These are phyloP conservation scores for Drosophila nigromelanica DNA, from an alignment of 1,140 invertebrate species.

Conservation along the genomic window DNA sequence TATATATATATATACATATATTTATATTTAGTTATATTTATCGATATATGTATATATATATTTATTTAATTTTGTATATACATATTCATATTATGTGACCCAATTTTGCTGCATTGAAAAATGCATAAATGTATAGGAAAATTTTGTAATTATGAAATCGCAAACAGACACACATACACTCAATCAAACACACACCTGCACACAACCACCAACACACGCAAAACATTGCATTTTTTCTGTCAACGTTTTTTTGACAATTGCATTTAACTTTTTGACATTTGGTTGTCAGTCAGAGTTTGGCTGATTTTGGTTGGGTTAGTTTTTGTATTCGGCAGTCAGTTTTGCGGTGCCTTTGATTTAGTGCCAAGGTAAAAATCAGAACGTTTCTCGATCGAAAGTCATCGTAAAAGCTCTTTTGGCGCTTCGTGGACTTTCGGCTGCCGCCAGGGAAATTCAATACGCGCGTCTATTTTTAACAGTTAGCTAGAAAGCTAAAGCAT, in stretches of 20 bases:
- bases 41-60: neutral
- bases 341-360: constrained; percentile 56
- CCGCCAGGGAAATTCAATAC: constrained; percentile 48
- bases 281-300: constrained; percentile 16
- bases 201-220: neutral
- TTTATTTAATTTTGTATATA: neutral
- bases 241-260: constrained; percentile 39
- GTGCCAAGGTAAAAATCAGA: constrained; percentile 69
- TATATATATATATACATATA: neutral
- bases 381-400: constrained; percentile 36
- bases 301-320: neutral
- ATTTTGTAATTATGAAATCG: constrained; percentile 23
- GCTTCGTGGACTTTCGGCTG: constrained; percentile 17
- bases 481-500: constrained; percentile 40
- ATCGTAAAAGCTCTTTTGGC: constrained; percentile 29
- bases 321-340: constrained; percentile 2
- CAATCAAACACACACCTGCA: neutral
- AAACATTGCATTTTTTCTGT: constrained; percentile 12
- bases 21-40: neutral
- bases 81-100: constrained; percentile 5
- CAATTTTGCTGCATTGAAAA: constrained; percentile 4
- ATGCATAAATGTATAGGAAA: neutral
- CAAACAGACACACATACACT: neutral
- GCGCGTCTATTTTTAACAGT: constrained; percentile 47
- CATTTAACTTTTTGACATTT: constrained; percentile 32